phyloP scores from a whole-genome alignment of 2,888 invertebrate genomes.

The Plebejus argus region DNA sequence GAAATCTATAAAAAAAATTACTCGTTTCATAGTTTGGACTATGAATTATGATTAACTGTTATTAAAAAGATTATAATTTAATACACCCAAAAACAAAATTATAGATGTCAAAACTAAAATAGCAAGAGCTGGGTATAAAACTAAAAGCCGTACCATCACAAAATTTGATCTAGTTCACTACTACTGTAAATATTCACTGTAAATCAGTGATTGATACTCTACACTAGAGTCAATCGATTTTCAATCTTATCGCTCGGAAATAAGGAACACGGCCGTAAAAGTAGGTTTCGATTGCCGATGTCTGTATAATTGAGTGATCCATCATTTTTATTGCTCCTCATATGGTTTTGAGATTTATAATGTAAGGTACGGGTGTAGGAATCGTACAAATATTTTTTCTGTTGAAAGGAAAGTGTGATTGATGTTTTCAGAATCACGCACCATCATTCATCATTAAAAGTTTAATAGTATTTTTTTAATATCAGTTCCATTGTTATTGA shows the following conservation, averaged over 20 bases:
- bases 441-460: neutral
- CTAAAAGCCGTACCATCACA: neutral
- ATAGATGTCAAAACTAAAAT: no score
- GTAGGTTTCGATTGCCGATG: neutral
- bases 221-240: neutral
- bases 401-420: neutral
- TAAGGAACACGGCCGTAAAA: neutral
- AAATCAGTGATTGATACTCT: neutral
- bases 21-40: no score
- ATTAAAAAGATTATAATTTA: no score
- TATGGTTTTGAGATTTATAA: conserved; percentile 1
- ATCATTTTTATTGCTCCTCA: conserved; percentile 1
- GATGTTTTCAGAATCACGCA: neutral
- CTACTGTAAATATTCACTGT: neutral
- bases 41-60: no score
- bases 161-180: neutral
- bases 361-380: neutral
- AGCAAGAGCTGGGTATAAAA: neutral
- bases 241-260: neutral
- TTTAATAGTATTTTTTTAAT: neutral
- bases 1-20: no score
- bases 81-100: no score
- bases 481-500: no score
- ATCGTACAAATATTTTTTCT: neutral
- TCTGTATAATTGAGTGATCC: conserved; percentile 18